Evolutionary conservation across 2,113 vertebrate species (phyloP).

Genomic region (Aepyceros melampus): DNA sequence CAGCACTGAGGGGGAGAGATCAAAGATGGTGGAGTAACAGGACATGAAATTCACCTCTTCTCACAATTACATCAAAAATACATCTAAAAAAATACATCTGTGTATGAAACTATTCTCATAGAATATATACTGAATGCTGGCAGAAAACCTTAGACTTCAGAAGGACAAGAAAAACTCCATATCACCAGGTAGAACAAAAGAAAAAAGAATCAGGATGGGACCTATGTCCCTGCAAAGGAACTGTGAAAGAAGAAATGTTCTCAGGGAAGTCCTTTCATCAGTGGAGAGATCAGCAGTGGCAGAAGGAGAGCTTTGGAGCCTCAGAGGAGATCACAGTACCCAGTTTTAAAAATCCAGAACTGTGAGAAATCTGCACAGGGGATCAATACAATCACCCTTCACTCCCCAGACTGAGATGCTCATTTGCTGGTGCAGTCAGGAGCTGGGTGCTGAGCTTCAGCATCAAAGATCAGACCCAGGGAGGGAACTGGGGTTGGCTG

Average conservation of each 20-base stretch:
- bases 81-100: background rate
- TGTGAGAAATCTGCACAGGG: background rate
- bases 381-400: background rate
- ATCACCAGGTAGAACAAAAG: background rate
- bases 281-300: background rate
- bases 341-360: background rate
- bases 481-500: background rate
- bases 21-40: background rate
- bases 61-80: background rate
- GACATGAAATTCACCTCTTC: background rate
- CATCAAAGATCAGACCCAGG: background rate
- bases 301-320: background rate
- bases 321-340: background rate
- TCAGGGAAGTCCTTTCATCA: background rate
- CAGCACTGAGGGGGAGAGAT: background rate
- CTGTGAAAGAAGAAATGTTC: background rate
- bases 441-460: background rate
- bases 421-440: background rate
- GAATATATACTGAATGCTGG: background rate
- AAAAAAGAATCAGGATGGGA: background rate
- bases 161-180: background rate
- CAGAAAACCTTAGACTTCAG: background rate
- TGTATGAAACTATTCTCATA: background rate
- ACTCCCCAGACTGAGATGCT: background rate
- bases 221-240: background rate